A percentile compares a stretch with the other conserved stretches of the same genome.
Conservation (phyloP, 2,113 vertebrate genomes). For the Edolisoma coerulescens region DNA sequence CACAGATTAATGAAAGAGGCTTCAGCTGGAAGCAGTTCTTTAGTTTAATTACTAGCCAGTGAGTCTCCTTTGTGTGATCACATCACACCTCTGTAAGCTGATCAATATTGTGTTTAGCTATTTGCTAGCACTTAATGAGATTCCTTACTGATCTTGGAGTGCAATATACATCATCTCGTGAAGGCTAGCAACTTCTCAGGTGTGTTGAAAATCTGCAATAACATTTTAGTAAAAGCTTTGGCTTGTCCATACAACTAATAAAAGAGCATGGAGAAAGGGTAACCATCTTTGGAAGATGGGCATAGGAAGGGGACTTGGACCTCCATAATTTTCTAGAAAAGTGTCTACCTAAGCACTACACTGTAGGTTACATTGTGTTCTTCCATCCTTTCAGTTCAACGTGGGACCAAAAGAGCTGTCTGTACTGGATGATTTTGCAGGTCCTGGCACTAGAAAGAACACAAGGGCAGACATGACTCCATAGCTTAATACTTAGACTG, state of each 20-base stretch:
- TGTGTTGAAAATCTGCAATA: not conserved
- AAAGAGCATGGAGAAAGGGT: not conserved
- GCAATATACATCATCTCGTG: not conserved
- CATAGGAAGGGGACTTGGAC: not conserved
- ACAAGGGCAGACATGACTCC: not conserved
- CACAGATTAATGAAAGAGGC: not conserved
- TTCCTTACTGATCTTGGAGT: not conserved
- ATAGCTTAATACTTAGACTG: not conserved
- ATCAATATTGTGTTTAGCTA: not conserved
- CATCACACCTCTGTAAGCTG: not conserved
- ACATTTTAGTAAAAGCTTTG: not conserved
- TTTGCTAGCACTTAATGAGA: not conserved
- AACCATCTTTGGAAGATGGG: not conserved
- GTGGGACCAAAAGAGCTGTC: not conserved
- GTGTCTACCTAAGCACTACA: accelerated
- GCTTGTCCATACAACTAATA: not conserved
- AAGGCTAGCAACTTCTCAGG: not conserved
- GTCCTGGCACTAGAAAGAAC: not conserved
- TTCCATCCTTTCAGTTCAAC: not conserved
- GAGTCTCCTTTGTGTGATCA: not conserved
- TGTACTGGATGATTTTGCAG: not conserved
- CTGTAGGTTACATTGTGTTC: not conserved
- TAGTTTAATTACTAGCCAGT: not conserved
- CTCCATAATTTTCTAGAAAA: not conserved
- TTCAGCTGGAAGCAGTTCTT: not conserved